Conservation (phyloP, 2,797 vertebrate species). For the Cossypha heuglini region DNA sequence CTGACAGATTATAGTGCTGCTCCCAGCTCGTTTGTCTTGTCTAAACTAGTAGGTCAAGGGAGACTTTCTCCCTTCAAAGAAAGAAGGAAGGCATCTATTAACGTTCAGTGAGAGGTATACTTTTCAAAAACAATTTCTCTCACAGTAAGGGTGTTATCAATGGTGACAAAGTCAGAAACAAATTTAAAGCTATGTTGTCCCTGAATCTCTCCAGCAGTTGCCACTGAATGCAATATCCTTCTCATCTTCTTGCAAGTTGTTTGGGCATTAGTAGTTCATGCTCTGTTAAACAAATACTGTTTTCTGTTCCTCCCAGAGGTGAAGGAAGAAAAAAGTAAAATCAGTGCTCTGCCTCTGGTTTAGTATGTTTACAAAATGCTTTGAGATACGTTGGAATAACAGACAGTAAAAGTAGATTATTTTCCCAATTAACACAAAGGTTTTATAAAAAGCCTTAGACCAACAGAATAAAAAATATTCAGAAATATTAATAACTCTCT, state of each 20-base stretch:
- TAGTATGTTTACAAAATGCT: not conserved
- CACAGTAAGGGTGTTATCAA: not conserved
- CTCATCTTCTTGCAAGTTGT: not conserved
- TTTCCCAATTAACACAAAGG: not conserved
- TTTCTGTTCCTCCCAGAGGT: not conserved
- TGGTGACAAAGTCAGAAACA: not conserved
- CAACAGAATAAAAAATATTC: not conserved
- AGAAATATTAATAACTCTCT: not conserved
- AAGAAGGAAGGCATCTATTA: not conserved
- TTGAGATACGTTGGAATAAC: not conserved
- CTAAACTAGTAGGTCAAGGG: constrained; percentile 11
- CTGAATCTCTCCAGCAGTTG: not conserved
- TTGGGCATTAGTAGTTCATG: not conserved
- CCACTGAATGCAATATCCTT: not conserved
- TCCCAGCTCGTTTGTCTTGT: not conserved
- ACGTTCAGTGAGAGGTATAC: not conserved
- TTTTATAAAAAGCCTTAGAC: not conserved
- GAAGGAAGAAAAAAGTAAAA: not conserved
- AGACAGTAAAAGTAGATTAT: not conserved
- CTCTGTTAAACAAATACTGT: not conserved
- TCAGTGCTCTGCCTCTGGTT: not conserved
- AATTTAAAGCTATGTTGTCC: not conserved
- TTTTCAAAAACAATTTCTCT: not conserved
- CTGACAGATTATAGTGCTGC: not conserved
- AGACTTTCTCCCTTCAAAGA: constrained; percentile 15